These are phyloP conservation scores for Cephus cinctus DNA, from an alignment of 1,140 invertebrate species.

Conservation along the genomic window DNA sequence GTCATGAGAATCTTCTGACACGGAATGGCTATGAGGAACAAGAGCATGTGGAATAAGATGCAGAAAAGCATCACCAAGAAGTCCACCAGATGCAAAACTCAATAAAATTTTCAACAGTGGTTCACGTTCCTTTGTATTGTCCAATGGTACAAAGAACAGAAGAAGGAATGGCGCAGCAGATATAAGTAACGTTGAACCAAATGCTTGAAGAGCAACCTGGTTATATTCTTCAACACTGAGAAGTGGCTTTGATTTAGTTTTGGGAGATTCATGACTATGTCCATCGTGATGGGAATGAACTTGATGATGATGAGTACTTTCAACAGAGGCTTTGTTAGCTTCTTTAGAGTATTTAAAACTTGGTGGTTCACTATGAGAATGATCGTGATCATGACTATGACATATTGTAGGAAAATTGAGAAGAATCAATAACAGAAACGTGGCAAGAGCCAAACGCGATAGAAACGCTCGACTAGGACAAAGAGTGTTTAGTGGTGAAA, in stretches of 20 bases:
- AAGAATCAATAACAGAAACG: conserved; percentile 47
- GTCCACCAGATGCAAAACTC: conserved; percentile 92
- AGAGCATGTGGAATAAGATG: conserved; percentile 96
- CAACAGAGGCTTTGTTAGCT: conserved; percentile 62
- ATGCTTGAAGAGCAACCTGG: conserved; percentile 75
- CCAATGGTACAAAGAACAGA: conserved; percentile 89
- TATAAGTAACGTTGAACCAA: conserved; percentile 88
- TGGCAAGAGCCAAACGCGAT: conserved; percentile 32
- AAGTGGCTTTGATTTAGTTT: background rate
- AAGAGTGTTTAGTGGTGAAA: too few relatives aligned
- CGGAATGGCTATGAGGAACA: conserved; percentile 59
- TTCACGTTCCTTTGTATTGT: conserved; percentile 81
- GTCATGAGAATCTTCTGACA: conserved; percentile 57
- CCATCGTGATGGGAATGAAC: conserved; percentile 46
- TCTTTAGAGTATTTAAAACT: conserved; percentile 74
- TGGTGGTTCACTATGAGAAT: conserved; percentile 59
- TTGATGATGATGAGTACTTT: conserved; percentile 32
- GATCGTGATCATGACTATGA: conserved; percentile 39
- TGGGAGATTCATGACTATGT: conserved; percentile 32
- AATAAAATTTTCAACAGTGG: conserved; percentile 85
- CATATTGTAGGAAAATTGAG: conserved; percentile 50
- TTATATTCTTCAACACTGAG: conserved; percentile 33
- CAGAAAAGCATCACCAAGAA: conserved; percentile 94
- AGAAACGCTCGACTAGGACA: too few relatives aligned
- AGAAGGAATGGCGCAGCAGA: conserved; percentile 93